Base-by-base conservation (phyloP, 2,113 vertebrate species). In the Rhagologus leucostigma region DNA sequence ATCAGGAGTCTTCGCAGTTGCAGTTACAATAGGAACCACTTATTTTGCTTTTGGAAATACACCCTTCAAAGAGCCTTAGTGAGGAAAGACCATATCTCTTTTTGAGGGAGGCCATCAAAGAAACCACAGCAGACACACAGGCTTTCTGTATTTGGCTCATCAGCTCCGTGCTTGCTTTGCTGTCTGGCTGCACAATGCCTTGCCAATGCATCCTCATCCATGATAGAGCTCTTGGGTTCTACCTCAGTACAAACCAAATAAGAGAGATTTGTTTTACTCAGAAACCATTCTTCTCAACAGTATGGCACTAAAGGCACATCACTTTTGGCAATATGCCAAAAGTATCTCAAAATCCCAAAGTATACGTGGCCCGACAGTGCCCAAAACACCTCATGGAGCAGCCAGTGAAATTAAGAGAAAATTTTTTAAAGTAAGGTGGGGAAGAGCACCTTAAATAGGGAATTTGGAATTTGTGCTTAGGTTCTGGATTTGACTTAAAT, bases 321-420 rank as follows among this genome's bases (percentile, higher is more conserved):
- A 9, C 23, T 74, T 83, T 26, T 18, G n/a, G 60, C 49, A 89
- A 75, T 6, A 37, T 16, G 17, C n/a, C 53, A 50, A 5, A 89
- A 67, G 6, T 6, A 50, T 14, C 46, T 82, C 74, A 68, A 70
- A 91, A 75, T 74, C 13, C 41, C 41, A 62, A 65, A 55, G 47
- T 4, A 2, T 21, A 35, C 0, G 0, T 12, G 14, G 32, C 30
- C 37, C 10, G 16, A 24, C 39, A 77, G 33, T 18, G 27, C 19
- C n/a, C 55, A 62, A n/a, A 77, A 32, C 17, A 84, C 37, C 44
- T 84, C 11, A 37, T 35, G 16, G 20, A 62, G 35, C 82, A 93
- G 26, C 5, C 68, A 77, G 35, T 74, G 55, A 74, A 77, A 89
- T 53, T 47, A 44, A 65, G 37, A 78, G 13, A 53, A 10, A 68